Evolutionary conservation across 2,113 vertebrate species (phyloP), one percentile per base, ranked within the genome.

Genomic region (Ciconia stormi): DNA sequence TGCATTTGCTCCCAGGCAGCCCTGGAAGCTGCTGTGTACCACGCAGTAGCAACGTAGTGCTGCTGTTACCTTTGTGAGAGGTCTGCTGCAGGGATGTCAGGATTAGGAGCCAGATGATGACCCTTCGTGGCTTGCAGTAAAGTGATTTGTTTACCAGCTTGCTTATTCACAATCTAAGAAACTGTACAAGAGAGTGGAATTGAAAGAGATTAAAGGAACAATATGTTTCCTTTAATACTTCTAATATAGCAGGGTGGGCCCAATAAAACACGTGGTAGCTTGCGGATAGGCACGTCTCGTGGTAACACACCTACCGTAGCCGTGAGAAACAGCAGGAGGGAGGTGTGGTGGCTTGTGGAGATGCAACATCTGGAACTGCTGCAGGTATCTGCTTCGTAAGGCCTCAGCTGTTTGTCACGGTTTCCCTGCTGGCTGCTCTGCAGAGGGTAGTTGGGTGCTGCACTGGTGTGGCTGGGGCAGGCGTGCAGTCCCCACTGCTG

Each of bases 201-300:
- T 11, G 5, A 34, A 58, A 47, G 62, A 71, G 18, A 18, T 18
- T 10, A 56, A 69, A 46, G 16, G 47, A 56, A 21, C 20, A 4
- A 2, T n/a, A 4, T 22, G 62, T 71, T 59, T 58, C 38, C 44
- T 66, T 38, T 56, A 16, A 18, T 49, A 17, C 34, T 40, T 46
- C 5, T 30, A 9, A 22, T 12, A 5, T 4, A 32, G 53, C 83
- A 38, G 59, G 61, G 66, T 1, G 15, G 42, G 42, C 36, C 25
- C 15, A 32, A 6, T 50, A 40, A 79, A 74, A 40, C 25, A 0
- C 3, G 3, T 2, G 21, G 34, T 23, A 16, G 55, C 67, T 32
- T 40, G 72, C 5, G 1, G 49, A 2, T 20, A 27, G 79, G 72
- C 36, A 13, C 1, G 1, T 32, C 79, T 20, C 3, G 1, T 2